Evolutionary conservation across 2,888 invertebrate species (phyloP).

Genomic region (Chaitophorus viminalis): DNA sequence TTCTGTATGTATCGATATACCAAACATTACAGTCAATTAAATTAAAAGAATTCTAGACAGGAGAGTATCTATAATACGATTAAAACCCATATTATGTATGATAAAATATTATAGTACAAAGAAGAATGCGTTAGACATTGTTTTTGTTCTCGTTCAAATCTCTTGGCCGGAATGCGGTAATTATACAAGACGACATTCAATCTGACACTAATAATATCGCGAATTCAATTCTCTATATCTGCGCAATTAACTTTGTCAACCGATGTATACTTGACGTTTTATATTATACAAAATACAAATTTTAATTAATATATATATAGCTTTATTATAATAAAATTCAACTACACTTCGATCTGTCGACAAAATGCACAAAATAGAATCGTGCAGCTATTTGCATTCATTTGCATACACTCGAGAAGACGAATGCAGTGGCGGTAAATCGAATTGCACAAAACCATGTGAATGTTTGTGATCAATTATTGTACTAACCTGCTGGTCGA

Average conservation of each 20-base stretch:
- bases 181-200: slow-evolving; percentile 14
- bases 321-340: neutral
- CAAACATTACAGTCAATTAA: neutral
- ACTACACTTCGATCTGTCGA: slow-evolving; percentile 15
- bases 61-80: slow-evolving; percentile 20
- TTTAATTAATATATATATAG: no score
- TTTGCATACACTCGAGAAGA: slow-evolving; percentile 33
- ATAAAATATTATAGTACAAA: neutral
- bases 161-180: slow-evolving; percentile 3
- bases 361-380: slow-evolving; percentile 16
- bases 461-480: slow-evolving; percentile 36
- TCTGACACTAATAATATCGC: neutral
- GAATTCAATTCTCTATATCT: neutral
- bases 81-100: neutral
- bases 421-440: slow-evolving; percentile 8
- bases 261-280: neutral
- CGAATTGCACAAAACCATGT: slow-evolving; percentile 26
- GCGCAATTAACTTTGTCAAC: neutral
- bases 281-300: no score
- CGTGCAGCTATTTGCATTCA: slow-evolving; percentile 50
- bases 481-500: slow-evolving; percentile 23
- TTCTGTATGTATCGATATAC: neutral
- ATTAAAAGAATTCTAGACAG: neutral
- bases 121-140: neutral
- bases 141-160: neutral